Evolutionary conservation across 2,113 vertebrate species (phyloP).

Genomic region (Orycteropus afer): DNA sequence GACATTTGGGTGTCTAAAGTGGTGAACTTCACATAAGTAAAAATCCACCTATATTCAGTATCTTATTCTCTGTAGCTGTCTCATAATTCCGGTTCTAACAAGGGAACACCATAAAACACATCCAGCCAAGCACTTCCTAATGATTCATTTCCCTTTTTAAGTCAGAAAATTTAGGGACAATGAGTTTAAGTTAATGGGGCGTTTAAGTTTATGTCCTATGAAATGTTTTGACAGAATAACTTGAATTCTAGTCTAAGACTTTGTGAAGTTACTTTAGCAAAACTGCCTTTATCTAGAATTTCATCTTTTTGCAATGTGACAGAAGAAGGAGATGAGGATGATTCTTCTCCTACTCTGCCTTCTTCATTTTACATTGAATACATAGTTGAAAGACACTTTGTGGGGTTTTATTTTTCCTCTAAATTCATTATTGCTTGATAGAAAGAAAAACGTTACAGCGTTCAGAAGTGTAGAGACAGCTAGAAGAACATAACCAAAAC

Average conservation of each 20-base stretch:
- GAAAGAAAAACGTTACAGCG: background rate
- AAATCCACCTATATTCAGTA: background rate
- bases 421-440: background rate
- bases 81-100: background rate
- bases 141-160: background rate
- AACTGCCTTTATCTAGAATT: background rate
- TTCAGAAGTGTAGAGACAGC: background rate
- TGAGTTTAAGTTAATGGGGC: too few species aligned
- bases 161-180: background rate
- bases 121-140: background rate
- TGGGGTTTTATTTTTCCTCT: background rate
- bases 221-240: background rate
- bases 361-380: background rate
- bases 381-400: background rate
- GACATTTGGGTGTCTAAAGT: background rate
- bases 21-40: background rate
- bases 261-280: conserved; percentile 2
- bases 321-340: background rate
- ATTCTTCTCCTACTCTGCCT: background rate
- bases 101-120: background rate
- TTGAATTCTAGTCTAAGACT: background rate
- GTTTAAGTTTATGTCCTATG: background rate
- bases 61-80: background rate
- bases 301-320: background rate
- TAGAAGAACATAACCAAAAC: conserved; percentile 7